phyloP scores from a whole-genome alignment of 2,113 vertebrate species.

The Picathartes gymnocephalus region DNA sequence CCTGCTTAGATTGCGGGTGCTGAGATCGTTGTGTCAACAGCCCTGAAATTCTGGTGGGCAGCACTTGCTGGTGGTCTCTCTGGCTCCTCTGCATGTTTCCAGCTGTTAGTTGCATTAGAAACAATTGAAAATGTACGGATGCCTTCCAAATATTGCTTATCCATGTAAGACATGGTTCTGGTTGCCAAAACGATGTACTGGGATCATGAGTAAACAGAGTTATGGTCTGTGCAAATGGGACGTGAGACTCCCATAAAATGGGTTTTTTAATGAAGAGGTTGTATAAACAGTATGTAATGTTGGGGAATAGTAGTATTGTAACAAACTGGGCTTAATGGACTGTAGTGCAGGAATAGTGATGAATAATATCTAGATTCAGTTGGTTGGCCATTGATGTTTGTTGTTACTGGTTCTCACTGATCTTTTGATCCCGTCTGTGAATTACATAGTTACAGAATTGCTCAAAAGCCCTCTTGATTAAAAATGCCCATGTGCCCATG shows the following conservation, averaged over 20 bases:
- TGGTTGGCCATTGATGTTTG: background rate
- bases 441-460: background rate
- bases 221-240: background rate
- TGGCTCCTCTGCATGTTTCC: background rate
- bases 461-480: background rate
- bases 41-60: background rate
- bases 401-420: background rate
- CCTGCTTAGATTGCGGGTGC: background rate
- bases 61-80: background rate
- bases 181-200: background rate
- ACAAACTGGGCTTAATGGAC: background rate
- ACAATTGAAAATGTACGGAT: background rate
- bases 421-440: background rate
- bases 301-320: background rate
- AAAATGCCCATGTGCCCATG: background rate
- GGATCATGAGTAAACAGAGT: background rate
- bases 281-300: background rate
- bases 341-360: background rate
- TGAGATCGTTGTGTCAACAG: background rate
- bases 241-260: background rate
- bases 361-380: background rate
- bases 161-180: background rate
- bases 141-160: conserved; percentile 3
- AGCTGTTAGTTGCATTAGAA: background rate
- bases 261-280: background rate